phyloP scores from a whole-genome alignment of 23 tunicate species.

The Ciona savignyi region DNA sequence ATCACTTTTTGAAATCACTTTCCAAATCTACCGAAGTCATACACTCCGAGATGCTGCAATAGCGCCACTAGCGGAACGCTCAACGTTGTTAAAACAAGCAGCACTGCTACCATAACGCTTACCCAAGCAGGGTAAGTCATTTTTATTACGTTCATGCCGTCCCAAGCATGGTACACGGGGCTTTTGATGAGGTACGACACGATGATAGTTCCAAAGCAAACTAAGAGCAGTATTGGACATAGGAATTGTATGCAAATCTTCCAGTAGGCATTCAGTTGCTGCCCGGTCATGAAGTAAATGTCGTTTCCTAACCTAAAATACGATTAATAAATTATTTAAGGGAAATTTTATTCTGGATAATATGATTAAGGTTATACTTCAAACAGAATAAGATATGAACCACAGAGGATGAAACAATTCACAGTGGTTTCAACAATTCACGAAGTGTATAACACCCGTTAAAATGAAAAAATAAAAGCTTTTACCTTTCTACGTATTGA shows the following conservation, averaged over 20 bases:
- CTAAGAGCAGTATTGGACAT: neutral
- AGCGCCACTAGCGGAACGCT: slow-evolving; percentile 5
- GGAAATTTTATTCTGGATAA: neutral
- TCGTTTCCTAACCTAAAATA: slow-evolving; percentile 1
- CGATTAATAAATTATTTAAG: too few relatives aligned
- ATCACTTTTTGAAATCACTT: too few relatives aligned
- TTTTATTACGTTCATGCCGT: neutral
- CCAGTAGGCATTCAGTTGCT: neutral
- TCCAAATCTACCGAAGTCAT: neutral
- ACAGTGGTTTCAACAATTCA: too few relatives aligned
- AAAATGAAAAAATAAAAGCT: too few relatives aligned
- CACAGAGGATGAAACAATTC: too few relatives aligned
- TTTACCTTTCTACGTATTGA: neutral
- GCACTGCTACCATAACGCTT: neutral
- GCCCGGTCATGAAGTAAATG: slow-evolving; percentile 3
- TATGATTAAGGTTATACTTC: too few relatives aligned
- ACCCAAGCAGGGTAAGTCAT: slow-evolving; percentile 2
- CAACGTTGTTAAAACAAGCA: neutral
- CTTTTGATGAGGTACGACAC: neutral
- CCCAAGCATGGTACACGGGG: neutral
- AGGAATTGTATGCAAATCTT: neutral
- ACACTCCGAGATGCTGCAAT: neutral
- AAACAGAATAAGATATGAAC: too few relatives aligned
- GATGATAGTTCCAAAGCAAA: neutral
- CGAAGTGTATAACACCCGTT: too few relatives aligned